Evolutionary conservation across 2,888 invertebrate genomes (phyloP).

Genomic region (Troglohyphantes excavatus): DNA sequence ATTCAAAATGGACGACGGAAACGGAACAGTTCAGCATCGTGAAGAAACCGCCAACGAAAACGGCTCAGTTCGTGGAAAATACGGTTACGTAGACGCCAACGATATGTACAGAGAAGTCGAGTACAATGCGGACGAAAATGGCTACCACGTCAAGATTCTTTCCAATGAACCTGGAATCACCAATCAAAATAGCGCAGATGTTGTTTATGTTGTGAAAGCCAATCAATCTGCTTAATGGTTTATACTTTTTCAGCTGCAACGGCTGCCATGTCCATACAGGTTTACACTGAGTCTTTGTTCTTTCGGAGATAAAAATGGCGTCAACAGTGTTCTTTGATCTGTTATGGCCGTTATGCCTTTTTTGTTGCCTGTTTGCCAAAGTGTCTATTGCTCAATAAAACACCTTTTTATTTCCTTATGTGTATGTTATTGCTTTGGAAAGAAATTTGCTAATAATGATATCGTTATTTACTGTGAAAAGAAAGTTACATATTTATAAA

Average conservation of each 20-base stretch:
- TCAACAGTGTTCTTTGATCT: constrained; percentile 4
- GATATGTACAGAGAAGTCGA: constrained; percentile 59
- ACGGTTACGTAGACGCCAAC: constrained; percentile 52
- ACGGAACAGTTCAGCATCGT: constrained; percentile 58
- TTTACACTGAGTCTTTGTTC: constrained; percentile 6
- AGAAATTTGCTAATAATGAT: too few species aligned
- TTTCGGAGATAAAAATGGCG: constrained; percentile 8
- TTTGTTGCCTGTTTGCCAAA: constrained; percentile 40
- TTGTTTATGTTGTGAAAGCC: constrained; percentile 51
- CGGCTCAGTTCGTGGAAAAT: constrained; percentile 52
- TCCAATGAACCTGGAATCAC: constrained; percentile 68
- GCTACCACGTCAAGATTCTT: constrained; percentile 63
- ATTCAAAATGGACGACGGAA: constrained; percentile 63
- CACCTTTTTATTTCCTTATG: constrained; percentile 5
- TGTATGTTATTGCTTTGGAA: not conserved
- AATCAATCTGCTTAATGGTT: constrained; percentile 27
- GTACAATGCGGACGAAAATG: constrained; percentile 68
- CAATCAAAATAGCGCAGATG: constrained; percentile 68
- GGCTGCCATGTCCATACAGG: constrained; percentile 13
- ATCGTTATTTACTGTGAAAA: too few species aligned
- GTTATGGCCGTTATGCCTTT: not conserved
- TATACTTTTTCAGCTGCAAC: constrained; percentile 6
- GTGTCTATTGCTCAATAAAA: constrained; percentile 51
- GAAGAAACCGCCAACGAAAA: constrained; percentile 64
- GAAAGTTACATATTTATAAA: too few species aligned